Conservation (phyloP, 2,888 invertebrate genomes). For the Alitta virens region DNA sequence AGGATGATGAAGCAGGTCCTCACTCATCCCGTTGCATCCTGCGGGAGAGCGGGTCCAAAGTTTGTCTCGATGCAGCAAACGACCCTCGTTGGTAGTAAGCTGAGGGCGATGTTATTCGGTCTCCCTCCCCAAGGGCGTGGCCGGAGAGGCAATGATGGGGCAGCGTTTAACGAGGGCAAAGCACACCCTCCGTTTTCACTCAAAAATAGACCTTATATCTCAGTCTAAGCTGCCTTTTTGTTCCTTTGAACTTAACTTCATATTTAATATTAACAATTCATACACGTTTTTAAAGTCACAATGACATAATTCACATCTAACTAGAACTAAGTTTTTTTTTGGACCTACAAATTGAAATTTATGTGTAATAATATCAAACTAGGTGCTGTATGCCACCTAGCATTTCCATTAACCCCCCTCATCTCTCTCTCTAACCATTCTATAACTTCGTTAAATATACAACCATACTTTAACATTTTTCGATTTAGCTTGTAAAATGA, state of each 20-base stretch:
- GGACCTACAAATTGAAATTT: neutral
- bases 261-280: neutral
- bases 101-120: too few relatives aligned
- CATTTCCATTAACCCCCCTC: too few relatives aligned
- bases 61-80: too few relatives aligned
- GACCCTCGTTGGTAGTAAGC: too few relatives aligned
- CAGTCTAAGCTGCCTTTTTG: constrained; percentile 1
- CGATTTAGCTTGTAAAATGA: neutral
- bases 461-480: neutral
- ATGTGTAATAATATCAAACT: too few relatives aligned
- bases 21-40: too few relatives aligned
- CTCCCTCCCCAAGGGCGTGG: too few relatives aligned
- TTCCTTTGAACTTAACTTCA: neutral
- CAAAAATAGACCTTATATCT: constrained; percentile 1
- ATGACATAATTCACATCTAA: constrained; percentile 1
- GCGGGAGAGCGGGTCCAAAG: too few relatives aligned
- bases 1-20: too few relatives aligned
- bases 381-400: too few relatives aligned
- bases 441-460: constrained; percentile 1
- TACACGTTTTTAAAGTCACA: neutral
- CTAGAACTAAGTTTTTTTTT: neutral
- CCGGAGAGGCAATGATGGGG: too few relatives aligned
- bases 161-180: too few relatives aligned
- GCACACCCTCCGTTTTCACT: neutral
- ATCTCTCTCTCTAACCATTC: neutral